Percentiles rank a stretch among this genome's conserved stretches.
These are phyloP conservation scores for Catajapyx aquilonaris DNA, from an alignment of 1,140 invertebrate genomes.

Conservation along the genomic window DNA sequence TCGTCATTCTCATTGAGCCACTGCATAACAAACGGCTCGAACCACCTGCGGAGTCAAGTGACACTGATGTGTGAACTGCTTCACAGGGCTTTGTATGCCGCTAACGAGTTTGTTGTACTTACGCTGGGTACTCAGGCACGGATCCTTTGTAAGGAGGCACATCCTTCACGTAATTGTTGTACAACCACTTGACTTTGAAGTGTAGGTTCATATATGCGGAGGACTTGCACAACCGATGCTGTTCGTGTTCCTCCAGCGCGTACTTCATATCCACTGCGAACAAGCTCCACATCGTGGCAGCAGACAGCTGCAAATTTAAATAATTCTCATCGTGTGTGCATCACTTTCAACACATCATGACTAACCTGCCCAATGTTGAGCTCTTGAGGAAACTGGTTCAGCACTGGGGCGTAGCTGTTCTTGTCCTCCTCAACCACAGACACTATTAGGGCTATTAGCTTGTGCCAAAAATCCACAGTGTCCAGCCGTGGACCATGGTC, in stretches of 20 bases:
- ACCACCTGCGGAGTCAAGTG: slow-evolving; percentile 70
- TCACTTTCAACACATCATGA: slow-evolving; percentile 1
- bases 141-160: slow-evolving; percentile 88
- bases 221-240: slow-evolving; percentile 84
- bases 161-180: slow-evolving; percentile 96
- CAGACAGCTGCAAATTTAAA: slow-evolving; percentile 67
- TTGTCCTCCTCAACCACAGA: slow-evolving; percentile 98
- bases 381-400: slow-evolving; percentile 92
- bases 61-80: no score
- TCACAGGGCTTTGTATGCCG: no score
- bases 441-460: slow-evolving; percentile 89
- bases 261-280: slow-evolving; percentile 98
- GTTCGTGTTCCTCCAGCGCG: slow-evolving; percentile 93
- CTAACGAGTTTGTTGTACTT: no score
- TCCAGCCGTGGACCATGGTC: slow-evolving; percentile 75
- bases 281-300: slow-evolving; percentile 88
- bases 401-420: slow-evolving; percentile 92
- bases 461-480: slow-evolving; percentile 96
- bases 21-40: slow-evolving; percentile 99
- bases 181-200: slow-evolving; percentile 98
- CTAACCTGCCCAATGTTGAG: slow-evolving; percentile 67
- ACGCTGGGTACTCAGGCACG: slow-evolving; percentile 85
- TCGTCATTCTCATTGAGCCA: slow-evolving; percentile 99
- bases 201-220: slow-evolving; percentile 99
- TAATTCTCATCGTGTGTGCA: not conserved